A percentile compares a stretch with the other conserved stretches of the same genome.
Conservation (phyloP, 2,888 invertebrate species). For the Bimastos eiseni region DNA sequence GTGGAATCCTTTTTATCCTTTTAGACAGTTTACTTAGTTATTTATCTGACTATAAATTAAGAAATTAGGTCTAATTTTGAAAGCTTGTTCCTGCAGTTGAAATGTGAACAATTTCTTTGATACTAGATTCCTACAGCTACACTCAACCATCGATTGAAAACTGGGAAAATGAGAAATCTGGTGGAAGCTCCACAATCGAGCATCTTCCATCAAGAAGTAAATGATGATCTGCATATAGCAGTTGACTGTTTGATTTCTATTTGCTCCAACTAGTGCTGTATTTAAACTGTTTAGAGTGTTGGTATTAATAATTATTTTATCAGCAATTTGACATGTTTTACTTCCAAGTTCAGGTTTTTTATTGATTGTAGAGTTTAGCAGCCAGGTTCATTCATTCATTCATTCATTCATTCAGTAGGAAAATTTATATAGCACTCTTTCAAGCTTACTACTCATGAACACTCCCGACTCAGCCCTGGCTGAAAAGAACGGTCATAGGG, state of each 20-base stretch:
- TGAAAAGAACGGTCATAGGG: too few relatives aligned
- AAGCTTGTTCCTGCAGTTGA: not conserved
- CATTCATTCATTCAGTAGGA: too few relatives aligned
- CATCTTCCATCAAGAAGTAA: constrained; percentile 18
- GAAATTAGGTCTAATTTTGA: not conserved
- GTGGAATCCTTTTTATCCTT: not conserved
- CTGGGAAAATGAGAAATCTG: constrained; percentile 3
- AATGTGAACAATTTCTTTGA: not conserved
- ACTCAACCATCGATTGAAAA: constrained; percentile 17
- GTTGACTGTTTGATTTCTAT: not conserved
- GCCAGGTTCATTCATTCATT: too few relatives aligned
- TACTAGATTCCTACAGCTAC: not conserved
- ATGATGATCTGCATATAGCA: not conserved
- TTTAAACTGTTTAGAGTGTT: not conserved
- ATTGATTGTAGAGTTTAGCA: not conserved
- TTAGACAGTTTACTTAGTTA: not conserved
- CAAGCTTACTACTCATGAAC: too few relatives aligned
- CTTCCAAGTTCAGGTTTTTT: not conserved
- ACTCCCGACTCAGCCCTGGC: too few relatives aligned
- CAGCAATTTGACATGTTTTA: not conserved
- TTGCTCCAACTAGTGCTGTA: not conserved
- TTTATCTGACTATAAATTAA: not conserved
- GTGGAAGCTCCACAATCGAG: not conserved
- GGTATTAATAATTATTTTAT: not conserved
- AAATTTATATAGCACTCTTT: too few relatives aligned